Conservation (phyloP, 53 echinoderm and acorn worm species). For the Temnopleurus reevesii region DNA sequence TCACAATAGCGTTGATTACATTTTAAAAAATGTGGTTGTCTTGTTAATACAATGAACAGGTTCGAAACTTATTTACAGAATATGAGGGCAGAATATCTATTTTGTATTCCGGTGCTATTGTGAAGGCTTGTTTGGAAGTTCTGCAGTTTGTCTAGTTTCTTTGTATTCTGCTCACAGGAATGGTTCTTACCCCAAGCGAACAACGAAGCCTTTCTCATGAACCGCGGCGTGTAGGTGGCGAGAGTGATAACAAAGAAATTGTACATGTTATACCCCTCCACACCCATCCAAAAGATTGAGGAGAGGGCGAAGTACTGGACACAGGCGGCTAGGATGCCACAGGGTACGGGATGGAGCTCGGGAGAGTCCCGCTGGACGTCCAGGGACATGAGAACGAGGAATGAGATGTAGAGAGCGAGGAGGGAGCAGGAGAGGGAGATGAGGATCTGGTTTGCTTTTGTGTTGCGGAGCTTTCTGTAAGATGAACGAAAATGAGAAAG, state of each 20-base stretch:
- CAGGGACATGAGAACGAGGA: conserved; percentile 64
- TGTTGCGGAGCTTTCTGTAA: conserved; percentile 69
- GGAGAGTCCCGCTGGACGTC: conserved; percentile 61
- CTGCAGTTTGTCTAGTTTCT: too few relatives aligned
- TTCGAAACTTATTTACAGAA: too few relatives aligned
- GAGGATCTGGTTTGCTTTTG: conserved; percentile 77
- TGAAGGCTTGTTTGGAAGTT: too few relatives aligned
- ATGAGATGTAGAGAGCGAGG: conserved; percentile 69
- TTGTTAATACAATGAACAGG: too few relatives aligned
- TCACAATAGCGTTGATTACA: too few relatives aligned
- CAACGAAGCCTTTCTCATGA: conserved; percentile 70
- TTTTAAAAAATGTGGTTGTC: too few relatives aligned
- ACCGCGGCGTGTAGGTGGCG: conserved; percentile 64
- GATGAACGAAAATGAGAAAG: not conserved
- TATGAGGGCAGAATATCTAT: too few relatives aligned
- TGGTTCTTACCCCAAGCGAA: conserved; percentile 68
- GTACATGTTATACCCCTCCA: conserved; percentile 85
- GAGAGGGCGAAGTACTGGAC: conserved; percentile 83
- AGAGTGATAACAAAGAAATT: conserved; percentile 70
- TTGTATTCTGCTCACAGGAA: not conserved
- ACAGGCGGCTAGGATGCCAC: conserved; percentile 69
- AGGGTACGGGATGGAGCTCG: conserved; percentile 55
- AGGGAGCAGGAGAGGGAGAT: conserved; percentile 65
- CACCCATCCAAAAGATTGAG: conserved; percentile 86
- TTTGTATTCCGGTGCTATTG: too few relatives aligned